These are phyloP conservation scores for Sinocyclocheilus grahami DNA, from an alignment of 2,113 vertebrate genomes.

Conservation along the genomic window DNA sequence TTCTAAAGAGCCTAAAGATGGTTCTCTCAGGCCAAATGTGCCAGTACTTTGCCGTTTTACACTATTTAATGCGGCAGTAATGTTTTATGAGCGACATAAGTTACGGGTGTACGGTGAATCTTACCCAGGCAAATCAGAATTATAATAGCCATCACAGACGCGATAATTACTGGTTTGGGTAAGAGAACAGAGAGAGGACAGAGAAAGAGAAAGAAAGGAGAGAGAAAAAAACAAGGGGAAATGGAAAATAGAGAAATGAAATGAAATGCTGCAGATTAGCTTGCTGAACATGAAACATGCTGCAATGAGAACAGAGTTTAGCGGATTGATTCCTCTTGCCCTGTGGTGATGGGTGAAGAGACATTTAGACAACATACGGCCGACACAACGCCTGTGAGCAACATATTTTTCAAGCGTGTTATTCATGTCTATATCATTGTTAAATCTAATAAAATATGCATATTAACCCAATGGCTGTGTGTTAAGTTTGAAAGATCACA, in stretches of 20 bases:
- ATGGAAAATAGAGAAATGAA: constrained; percentile 78
- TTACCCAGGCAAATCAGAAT: constrained; percentile 99
- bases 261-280: constrained; percentile 93
- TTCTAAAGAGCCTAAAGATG: constrained; percentile 10
- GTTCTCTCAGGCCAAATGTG: constrained; percentile 38
- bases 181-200: constrained; percentile 80
- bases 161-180: constrained; percentile 99
- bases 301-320: constrained; percentile 61
- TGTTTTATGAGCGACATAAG: constrained; percentile 52
- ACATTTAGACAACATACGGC: constrained; percentile 27
- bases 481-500: background rate
- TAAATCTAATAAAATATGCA: constrained; percentile 14
- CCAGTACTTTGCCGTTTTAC: constrained; percentile 19
- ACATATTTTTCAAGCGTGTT: background rate
- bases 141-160: constrained; percentile 99
- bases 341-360: constrained; percentile 36
- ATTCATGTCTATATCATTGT: background rate
- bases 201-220: constrained; percentile 77
- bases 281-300: constrained; percentile 91
- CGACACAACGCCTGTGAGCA: constrained; percentile 16
- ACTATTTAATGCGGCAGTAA: constrained; percentile 44
- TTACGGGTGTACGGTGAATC: constrained; percentile 85
- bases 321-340: constrained; percentile 43
- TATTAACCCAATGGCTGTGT: background rate
- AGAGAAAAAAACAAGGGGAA: constrained; percentile 83